A percentile compares a stretch with the other conserved stretches of the same genome.
These are phyloP conservation scores for Cinclus cinclus DNA, from an alignment of 2,113 vertebrate species.

Conservation along the genomic window DNA sequence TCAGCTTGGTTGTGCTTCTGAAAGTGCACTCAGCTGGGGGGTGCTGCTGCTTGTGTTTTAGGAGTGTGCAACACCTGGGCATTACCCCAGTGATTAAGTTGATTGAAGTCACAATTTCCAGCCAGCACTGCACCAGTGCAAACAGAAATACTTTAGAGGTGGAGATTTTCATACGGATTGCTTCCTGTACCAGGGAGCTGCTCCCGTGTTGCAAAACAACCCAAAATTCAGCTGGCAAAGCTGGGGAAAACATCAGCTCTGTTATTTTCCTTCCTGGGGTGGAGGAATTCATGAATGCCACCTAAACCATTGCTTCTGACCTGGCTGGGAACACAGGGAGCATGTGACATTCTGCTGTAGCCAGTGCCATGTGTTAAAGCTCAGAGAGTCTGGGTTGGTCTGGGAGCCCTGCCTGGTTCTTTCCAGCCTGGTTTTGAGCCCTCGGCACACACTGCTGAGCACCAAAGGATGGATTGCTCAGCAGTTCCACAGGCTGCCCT, in stretches of 20 bases:
- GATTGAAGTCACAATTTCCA: neutral
- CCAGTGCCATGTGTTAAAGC: neutral
- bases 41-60: neutral
- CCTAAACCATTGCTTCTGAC: neutral
- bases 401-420: neutral
- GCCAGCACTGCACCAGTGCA: neutral
- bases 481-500: neutral
- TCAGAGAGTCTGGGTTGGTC: neutral
- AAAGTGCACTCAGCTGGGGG: neutral
- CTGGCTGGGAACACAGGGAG: neutral
- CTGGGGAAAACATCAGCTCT: neutral
- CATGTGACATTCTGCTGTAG: rapidly evolving
- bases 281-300: neutral
- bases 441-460: rapidly evolving
- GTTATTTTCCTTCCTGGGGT: neutral
- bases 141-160: neutral
- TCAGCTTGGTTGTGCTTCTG: neutral
- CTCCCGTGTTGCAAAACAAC: neutral
- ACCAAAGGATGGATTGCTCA: neutral
- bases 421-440: neutral
- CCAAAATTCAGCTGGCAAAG: neutral
- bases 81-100: neutral
- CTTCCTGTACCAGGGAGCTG: neutral
- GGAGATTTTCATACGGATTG: neutral
- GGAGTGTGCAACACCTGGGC: neutral